Base-by-base conservation (phyloP, 2,888 invertebrate species). In the Agonum fuliginosum region DNA sequence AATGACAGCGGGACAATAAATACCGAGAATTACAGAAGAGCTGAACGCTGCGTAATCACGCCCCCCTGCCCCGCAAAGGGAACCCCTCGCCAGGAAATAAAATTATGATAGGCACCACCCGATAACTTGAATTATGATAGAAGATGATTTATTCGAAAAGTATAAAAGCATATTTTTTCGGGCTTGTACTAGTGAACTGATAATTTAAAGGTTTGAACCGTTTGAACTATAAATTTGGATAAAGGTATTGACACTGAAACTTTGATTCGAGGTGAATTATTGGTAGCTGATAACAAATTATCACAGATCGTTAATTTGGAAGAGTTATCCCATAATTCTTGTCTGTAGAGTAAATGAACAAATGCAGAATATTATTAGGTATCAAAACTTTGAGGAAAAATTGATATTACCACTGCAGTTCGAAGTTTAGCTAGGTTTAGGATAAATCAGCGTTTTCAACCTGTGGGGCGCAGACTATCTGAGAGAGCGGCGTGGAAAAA, bases 1-100 rank as follows among this genome's bases (percentile, higher is more conserved):
- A 62, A 43, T 70, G 69, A 70, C 69, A 70, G 22, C 22, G 24
- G n/a, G 17, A 19, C 69, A 46, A 43, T 70, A 70, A 70, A 70
- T 43, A 37, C 43, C 10, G 14, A 27, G 69, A 70, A 46, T 70
- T 70, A 70, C 43, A 24, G 46, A 27, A 24, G 24, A 24, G 27
- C 62, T 30, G 24, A 24, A 27, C 24, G 58, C 62, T 54, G 20
- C 10, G 19, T 48, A 22, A 54, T 37, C 37, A 8, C 37, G 1
- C n/a, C 37, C 37, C 37, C 12, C n/a, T n/a, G n/a, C 37, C 37
- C 37, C 37, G 10, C 1, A n/a, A 37, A 37, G 37, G 1, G 37
- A 6, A 34, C 34, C 34, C 34, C 19, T 51, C 17, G 19, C n/a
- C 19, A 54, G 19, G 24, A 10, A 54, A 54, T 54, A 20, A 54